Conservation (phyloP, 2,888 invertebrate species). For the Troides helena region DNA sequence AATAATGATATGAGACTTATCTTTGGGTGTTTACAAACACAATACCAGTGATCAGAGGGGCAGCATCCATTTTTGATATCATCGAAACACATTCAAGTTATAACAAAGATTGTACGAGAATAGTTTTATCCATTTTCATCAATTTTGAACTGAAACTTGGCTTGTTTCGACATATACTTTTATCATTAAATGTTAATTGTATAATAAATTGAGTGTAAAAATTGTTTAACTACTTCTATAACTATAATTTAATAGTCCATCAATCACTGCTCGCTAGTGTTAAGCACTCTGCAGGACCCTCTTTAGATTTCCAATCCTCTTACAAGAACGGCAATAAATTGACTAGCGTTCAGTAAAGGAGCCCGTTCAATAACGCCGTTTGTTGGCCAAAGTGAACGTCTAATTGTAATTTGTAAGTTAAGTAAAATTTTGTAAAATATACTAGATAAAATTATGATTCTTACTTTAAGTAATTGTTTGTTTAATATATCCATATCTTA, state of each 20-base stretch:
- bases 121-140: background rate
- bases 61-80: background rate
- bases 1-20: background rate
- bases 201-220: background rate
- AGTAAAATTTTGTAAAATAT: constrained; percentile 20
- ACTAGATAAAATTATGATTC: background rate
- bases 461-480: no score
- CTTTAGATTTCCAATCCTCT: constrained; percentile 42
- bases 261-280: constrained; percentile 10
- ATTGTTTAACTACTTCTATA: background rate
- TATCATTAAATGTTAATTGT: background rate
- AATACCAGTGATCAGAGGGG: no score
- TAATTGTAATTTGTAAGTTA: constrained; percentile 18
- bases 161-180: background rate
- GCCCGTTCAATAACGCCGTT: constrained; percentile 42
- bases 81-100: background rate
- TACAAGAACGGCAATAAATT: constrained; percentile 48
- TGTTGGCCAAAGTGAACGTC: constrained; percentile 32
- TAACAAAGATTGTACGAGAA: background rate
- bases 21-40: background rate
- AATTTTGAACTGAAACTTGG: background rate
- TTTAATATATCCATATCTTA: no score
- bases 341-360: constrained; percentile 46
- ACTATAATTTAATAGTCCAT: background rate
- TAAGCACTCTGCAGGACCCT: constrained; percentile 21